A percentile compares a stretch with the other conserved stretches of the same genome.
phyloP scores from a whole-genome alignment of 2,797 vertebrate genomes.

The Falco rusticolus region DNA sequence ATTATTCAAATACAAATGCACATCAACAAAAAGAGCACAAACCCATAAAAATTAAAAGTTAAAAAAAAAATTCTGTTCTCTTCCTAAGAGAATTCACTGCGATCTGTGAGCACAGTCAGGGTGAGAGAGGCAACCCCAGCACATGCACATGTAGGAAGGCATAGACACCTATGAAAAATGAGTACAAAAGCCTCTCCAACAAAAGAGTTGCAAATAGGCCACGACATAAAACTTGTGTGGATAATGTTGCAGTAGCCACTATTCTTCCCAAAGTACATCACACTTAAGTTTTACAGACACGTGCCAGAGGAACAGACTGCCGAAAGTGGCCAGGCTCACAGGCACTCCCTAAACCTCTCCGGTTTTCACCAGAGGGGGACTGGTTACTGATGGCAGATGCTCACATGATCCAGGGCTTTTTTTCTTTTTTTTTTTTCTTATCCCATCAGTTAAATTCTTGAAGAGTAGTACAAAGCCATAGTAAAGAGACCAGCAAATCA shows the following conservation, averaged over 20 bases:
- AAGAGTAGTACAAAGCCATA: neutral
- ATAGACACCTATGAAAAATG: neutral
- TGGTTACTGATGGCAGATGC: neutral
- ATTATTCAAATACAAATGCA: slow-evolving; percentile 85
- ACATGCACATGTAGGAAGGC: rapidly evolving
- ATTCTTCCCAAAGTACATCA: neutral
- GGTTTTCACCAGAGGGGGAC: neutral
- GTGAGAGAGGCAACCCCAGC: neutral
- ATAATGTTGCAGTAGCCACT: neutral
- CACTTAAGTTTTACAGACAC: neutral
- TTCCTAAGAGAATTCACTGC: slow-evolving; percentile 65
- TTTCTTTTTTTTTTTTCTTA: neutral
- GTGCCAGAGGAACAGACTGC: neutral
- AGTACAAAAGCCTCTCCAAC: neutral
- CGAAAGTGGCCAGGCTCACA: neutral
- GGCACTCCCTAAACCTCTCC: neutral
- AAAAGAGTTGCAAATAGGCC: neutral
- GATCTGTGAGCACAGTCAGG: rapidly evolving
- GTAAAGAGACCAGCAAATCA: neutral
- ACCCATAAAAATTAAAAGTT: slow-evolving; percentile 82
- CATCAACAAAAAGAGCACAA: slow-evolving; percentile 81
- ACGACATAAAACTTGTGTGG: neutral
- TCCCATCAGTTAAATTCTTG: neutral
- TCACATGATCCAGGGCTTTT: neutral
- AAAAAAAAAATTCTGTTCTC: slow-evolving; percentile 71